Evolutionary conservation across 2,888 invertebrate genomes (phyloP).

Genomic region (Pseudococcus longispinus): DNA sequence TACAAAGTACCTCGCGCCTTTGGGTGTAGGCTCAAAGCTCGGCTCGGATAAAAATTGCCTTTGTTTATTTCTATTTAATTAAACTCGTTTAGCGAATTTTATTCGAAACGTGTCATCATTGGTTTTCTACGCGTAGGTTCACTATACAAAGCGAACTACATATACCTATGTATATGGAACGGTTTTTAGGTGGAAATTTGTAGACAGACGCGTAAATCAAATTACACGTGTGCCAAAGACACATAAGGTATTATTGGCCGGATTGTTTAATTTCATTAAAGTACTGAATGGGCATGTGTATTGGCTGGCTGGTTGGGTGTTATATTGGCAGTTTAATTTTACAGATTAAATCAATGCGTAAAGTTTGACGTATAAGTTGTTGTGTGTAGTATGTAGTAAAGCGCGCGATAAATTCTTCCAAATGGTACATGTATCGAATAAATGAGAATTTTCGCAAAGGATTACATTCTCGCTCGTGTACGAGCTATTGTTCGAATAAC

Average conservation of each 20-base stretch:
- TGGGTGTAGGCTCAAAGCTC: not conserved
- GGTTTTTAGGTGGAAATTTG: not conserved
- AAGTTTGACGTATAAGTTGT: not conserved
- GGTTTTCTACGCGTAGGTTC: not conserved
- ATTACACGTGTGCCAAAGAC: slow-evolving; percentile 16
- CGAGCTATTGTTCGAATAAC: not conserved
- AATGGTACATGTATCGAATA: slow-evolving; percentile 25
- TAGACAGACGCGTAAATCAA: slow-evolving; percentile 1
- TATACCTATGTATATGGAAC: not conserved
- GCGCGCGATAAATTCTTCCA: slow-evolving; percentile 18
- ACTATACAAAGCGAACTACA: not conserved
- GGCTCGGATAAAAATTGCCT: not conserved
- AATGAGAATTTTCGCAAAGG: slow-evolving; percentile 25
- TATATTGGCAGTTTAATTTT: slow-evolving; percentile 21
- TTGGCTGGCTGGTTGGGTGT: not conserved
- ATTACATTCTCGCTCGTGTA: not conserved
- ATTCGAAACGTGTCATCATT: slow-evolving; percentile 27
- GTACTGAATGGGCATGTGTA: not conserved
- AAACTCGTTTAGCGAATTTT: slow-evolving; percentile 15
- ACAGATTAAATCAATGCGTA: slow-evolving; percentile 35
- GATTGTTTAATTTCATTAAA: slow-evolving; percentile 4
- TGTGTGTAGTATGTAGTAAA: not conserved
- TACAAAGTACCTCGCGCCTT: not conserved
- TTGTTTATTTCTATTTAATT: slow-evolving; percentile 35
- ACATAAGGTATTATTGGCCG: not conserved